A percentile compares a stretch with the other conserved stretches of the same genome.
These are phyloP conservation scores for Chauna torquata DNA, from an alignment of 2,113 vertebrate genomes.

Conservation along the genomic window DNA sequence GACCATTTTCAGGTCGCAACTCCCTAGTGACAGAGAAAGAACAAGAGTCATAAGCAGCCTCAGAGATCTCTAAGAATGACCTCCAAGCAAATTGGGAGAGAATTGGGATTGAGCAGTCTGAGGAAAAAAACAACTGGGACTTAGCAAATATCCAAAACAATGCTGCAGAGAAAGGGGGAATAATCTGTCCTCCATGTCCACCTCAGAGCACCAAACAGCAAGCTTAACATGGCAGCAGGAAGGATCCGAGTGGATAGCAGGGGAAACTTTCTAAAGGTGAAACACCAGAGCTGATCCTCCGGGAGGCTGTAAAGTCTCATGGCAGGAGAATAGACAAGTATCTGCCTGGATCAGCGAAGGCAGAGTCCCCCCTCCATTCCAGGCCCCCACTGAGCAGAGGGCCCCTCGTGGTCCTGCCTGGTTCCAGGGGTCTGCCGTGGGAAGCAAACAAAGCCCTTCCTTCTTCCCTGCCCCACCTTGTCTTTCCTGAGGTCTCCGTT, in stretches of 20 bases:
- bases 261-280: background rate
- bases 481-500: background rate
- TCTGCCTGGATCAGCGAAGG: background rate
- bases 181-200: background rate
- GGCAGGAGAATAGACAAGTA: background rate
- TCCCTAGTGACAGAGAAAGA: background rate
- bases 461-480: background rate
- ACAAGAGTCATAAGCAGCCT: background rate
- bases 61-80: background rate
- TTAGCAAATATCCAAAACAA: background rate
- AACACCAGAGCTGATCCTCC: background rate
- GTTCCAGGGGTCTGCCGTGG: background rate
- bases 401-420: background rate
- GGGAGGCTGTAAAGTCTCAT: background rate
- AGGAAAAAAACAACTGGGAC: background rate
- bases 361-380: background rate
- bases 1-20: background rate
- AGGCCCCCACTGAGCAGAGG: background rate
- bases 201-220: background rate
- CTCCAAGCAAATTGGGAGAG: background rate
- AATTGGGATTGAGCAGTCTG: background rate
- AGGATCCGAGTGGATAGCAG: background rate
- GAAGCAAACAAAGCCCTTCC: background rate
- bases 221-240: background rate
- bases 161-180: background rate